A percentile compares a stretch with the other conserved stretches of the same genome.
Conservation (phyloP, 2,888 invertebrate species). For the Abscondita cerata region DNA sequence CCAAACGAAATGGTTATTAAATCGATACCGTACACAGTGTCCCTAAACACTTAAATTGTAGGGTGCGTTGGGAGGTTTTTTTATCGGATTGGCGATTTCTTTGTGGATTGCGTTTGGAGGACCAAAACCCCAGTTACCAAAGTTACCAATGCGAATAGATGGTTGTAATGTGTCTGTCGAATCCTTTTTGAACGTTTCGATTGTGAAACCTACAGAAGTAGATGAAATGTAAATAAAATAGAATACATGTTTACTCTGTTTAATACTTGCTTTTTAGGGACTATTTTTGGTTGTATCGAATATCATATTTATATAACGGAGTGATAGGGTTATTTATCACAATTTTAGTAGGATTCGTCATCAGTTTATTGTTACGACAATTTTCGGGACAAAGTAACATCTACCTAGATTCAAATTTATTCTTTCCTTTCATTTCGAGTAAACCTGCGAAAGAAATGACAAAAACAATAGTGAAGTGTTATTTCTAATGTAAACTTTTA, state of each 20-base stretch:
- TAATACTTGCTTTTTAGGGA: conserved; percentile 42
- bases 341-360: conserved; percentile 61
- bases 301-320: conserved; percentile 79
- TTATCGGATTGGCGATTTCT: conserved; percentile 70
- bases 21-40: no score
- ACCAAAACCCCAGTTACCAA: conserved; percentile 69
- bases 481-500: no score
- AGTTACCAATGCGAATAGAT: conserved; percentile 65
- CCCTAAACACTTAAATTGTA: no score
- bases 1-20: conserved; percentile 71
- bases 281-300: conserved; percentile 72
- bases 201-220: no score
- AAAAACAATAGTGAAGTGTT: no score
- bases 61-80: conserved; percentile 74
- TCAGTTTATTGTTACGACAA: conserved; percentile 56
- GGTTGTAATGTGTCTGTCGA: conserved; percentile 59
- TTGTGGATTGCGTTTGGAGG: conserved; percentile 88
- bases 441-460: conserved; percentile 50
- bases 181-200: no score
- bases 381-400: conserved; percentile 47
- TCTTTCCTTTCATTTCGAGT: conserved; percentile 63
- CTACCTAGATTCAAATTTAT: conserved; percentile 65
- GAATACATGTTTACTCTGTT: no score
- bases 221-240: no score
- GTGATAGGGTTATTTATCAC: conserved; percentile 62